Evolutionary conservation across 2,888 invertebrate species (phyloP), one percentile per base, ranked within the genome.

Genomic region (Xanthorhoe designata): DNA sequence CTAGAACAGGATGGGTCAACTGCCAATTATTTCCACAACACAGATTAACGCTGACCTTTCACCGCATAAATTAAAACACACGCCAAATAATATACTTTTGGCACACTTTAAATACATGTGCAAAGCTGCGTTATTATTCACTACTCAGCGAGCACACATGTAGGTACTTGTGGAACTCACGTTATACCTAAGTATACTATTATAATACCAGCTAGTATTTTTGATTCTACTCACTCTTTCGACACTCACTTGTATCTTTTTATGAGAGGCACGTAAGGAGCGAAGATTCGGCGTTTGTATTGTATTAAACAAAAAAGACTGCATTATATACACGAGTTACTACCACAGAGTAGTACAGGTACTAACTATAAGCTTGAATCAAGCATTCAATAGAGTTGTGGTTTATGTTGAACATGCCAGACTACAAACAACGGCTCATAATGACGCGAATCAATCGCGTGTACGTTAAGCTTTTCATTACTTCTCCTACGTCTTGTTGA

Each of bases 401-500:
- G 56, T 66, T 65, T 64, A 64, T 55, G 50, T 64, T 65, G 67
- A 71, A 71, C 72, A 66, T 64, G 73, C 65, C 75, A 71, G 72
- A 70, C 49, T 51, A 55, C 72, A 66, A 69, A 72, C 72, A 70
- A 71, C 61, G 59, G 58, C 61, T 64, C 66, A 69, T 61, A 69
- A 72, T 69, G 60, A 72, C 67, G 54, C 67, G 47, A 71, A 70
- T 75, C 75, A 72, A 72, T 71, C 68, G 66, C 59, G 60, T 67
- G 62, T 73, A 72, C 49, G 70, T 75, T 74, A 70, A 42, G 69
- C 65, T 70, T 66, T 71, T 73, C 69, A 75, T 71, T 66, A 69
- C 68, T 55, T 17, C 42, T 61, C 42, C 58, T 18, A 63, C 61
- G 50, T 49, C 55, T 62, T 74, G 74, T 71, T 74, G 66, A 71